Conservation (phyloP, 2,113 vertebrate species). For the Sphaerodactylus townsendi region DNA sequence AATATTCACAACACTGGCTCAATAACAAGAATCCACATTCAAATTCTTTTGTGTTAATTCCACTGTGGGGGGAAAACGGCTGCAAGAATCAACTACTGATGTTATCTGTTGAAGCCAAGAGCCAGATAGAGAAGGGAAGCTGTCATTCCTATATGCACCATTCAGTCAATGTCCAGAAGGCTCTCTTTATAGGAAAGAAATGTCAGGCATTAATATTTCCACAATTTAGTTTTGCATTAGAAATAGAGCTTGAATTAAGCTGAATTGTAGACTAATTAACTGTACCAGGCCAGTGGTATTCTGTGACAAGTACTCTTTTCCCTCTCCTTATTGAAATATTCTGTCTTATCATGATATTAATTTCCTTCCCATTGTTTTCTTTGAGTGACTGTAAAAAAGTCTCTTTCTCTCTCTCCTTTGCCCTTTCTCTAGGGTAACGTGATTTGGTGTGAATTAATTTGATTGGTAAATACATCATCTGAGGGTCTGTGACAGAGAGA, state of each 20-base stretch:
- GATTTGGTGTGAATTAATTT: conserved; percentile 8
- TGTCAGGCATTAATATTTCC: background rate
- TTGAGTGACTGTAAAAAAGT: background rate
- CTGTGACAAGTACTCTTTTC: background rate
- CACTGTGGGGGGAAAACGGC: background rate
- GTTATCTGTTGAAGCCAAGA: background rate
- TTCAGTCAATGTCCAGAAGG: background rate
- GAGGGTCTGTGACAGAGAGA: background rate
- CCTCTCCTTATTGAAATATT: background rate
- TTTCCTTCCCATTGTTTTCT: conserved; percentile 19
- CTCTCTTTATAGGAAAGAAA: background rate
- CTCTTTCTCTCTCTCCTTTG: background rate
- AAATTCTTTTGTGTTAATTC: background rate
- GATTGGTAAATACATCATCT: background rate
- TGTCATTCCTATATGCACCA: background rate
- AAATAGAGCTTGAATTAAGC: background rate
- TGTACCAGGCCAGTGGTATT: background rate
- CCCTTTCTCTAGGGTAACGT: background rate
- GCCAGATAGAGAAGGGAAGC: accelerated
- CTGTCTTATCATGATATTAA: conserved; percentile 6
- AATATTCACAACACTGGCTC: background rate
- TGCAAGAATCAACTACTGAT: background rate
- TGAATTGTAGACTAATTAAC: background rate
- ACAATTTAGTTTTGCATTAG: background rate
- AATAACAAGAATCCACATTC: background rate